These are phyloP conservation scores for Solea solea DNA, from an alignment of 2,113 vertebrate genomes.

Conservation along the genomic window DNA sequence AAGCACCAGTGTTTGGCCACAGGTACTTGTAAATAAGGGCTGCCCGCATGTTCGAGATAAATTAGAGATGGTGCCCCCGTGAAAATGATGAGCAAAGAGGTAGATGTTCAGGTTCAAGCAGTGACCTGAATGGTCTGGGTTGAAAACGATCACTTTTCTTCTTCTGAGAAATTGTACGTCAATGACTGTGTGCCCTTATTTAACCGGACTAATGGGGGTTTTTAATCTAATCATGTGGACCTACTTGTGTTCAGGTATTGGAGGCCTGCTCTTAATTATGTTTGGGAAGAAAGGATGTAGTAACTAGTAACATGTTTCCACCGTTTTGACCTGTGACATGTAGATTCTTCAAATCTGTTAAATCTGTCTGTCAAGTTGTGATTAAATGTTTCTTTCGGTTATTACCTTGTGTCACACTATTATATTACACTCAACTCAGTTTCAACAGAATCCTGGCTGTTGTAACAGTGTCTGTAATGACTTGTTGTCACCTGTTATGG, in stretches of 20 bases:
- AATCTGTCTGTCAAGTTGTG: too few relatives aligned
- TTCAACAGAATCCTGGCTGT: too few relatives aligned
- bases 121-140: too few relatives aligned
- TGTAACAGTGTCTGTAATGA: too few relatives aligned
- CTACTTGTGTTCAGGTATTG: not conserved
- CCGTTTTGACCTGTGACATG: not conserved
- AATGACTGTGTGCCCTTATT: slow-evolving; percentile 36
- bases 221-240: slow-evolving; percentile 19
- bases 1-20: slow-evolving; percentile 63
- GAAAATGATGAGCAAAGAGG: slow-evolving; percentile 5
- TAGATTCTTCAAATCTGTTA: too few relatives aligned
- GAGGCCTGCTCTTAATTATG: slow-evolving; percentile 59
- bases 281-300: slow-evolving; percentile 48
- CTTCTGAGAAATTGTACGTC: slow-evolving; percentile 6
- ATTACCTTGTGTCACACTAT: too few relatives aligned
- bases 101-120: too few relatives aligned
- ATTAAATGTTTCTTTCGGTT: too few relatives aligned
- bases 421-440: too few relatives aligned
- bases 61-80: slow-evolving; percentile 46
- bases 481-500: too few relatives aligned
- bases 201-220: slow-evolving; percentile 43
- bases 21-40: slow-evolving; percentile 66
- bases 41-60: slow-evolving; percentile 33
- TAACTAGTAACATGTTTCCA: slow-evolving; percentile 37
- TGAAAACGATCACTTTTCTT: not conserved